Evolutionary conservation across 2,888 invertebrate genomes (phyloP), one percentile per base, ranked within the genome.

Genomic region (Oxystoma pomonae): DNA sequence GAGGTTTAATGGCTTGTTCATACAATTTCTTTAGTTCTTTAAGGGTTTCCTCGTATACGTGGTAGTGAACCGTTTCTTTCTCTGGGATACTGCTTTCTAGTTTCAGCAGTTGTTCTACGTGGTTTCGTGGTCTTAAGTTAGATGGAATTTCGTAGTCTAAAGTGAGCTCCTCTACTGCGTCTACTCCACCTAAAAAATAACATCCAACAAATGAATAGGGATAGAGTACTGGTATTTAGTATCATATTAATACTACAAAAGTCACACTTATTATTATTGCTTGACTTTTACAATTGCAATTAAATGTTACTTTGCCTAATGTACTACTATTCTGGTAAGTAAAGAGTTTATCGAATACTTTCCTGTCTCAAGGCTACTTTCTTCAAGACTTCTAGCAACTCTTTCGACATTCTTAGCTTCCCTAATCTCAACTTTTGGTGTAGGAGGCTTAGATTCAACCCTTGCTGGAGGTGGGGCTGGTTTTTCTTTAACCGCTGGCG

Each of bases 11-110:
- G 1, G 94, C 91, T 68, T 85, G 87, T 78, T 94, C 94, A 73
- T 94, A 94, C 60, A 93, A 83, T 74, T 86, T 89, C 79, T 96
- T 96, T 70, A 96, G 83, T 74, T 95, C 94, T 71, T 90, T 88
- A 22, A 95, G 85, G 20, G 94, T 87, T 19, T 89, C 85, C 67
- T 92, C 91, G 1, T 91, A 89, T 12, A 90, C 87, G 80, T 86
- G 89, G 63, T 90, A 87, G 51, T 90, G 81, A 0, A 90, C 86
- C 66, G 86, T 82, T 77, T 93, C 92, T 19, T 84, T 84, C 71
- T 88, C 87, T 71, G 88, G 84, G 52, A 89, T 86, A 73, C 91
- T 91, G 65, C 90, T 89, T 70, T 93, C 91, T 64, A 96, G 79
- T 76, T 90, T 89, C 55, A 96, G 80, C 55, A 96, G 85, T 76